Evolutionary conservation across 2,113 vertebrate species (phyloP).

Genomic region (Arizona elegans): DNA sequence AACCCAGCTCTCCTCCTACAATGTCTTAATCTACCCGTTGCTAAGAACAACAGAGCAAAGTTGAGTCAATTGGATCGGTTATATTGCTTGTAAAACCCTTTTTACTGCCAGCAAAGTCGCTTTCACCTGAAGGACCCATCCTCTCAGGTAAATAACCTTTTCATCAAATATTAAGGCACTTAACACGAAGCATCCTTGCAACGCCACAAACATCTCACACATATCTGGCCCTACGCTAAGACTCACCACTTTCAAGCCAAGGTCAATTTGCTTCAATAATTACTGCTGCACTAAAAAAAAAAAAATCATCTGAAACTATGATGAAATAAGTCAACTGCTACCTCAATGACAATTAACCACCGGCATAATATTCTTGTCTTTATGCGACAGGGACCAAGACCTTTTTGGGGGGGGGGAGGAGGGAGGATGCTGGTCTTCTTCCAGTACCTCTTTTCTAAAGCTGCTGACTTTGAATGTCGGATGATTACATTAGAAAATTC

Average conservation of each 20-base stretch:
- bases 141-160: constrained; percentile 61
- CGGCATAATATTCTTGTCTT: not conserved
- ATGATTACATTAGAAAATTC: not conserved
- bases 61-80: constrained; percentile 43
- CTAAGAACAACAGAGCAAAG: constrained; percentile 42
- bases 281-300: not conserved
- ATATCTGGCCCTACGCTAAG: constrained; percentile 19
- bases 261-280: not conserved
- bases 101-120: constrained; percentile 40
- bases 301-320: not conserved
- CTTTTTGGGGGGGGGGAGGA: no score
- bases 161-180: constrained; percentile 47
- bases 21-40: constrained; percentile 15
- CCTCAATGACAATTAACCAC: not conserved
- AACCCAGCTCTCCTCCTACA: not conserved
- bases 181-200: constrained; percentile 34
- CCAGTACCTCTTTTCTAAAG: not conserved
- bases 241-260: not conserved
- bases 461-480: not conserved
- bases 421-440: no score
- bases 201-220: constrained; percentile 45
- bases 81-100: constrained; percentile 38
- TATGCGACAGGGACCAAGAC: not conserved
- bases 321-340: not conserved
- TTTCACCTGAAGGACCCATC: constrained; percentile 53